These are phyloP conservation scores for Zaprionus obscuricornis DNA, from an alignment of 2,888 invertebrate species.

Conservation along the genomic window DNA sequence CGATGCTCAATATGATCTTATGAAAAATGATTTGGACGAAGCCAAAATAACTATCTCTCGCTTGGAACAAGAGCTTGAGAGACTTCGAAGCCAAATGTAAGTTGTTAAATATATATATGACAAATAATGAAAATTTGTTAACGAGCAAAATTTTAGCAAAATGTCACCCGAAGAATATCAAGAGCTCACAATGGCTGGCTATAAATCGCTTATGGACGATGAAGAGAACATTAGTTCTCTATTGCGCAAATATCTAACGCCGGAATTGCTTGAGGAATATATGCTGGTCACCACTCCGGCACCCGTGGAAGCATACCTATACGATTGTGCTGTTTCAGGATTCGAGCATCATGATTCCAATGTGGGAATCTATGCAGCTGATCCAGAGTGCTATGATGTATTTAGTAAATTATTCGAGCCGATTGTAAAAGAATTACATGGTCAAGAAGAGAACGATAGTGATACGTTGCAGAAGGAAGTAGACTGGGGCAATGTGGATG, in stretches of 20 bases:
- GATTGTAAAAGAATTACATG: slow-evolving; percentile 88
- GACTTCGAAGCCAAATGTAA: slow-evolving; percentile 81
- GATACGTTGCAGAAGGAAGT: slow-evolving; percentile 86
- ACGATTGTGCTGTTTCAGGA: slow-evolving; percentile 87
- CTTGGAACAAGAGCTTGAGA: slow-evolving; percentile 80
- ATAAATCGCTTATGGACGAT: slow-evolving; percentile 84
- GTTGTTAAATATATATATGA: slow-evolving; percentile 26
- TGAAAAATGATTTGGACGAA: slow-evolving; percentile 80
- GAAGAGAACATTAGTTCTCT: slow-evolving; percentile 85
- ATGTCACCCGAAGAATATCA: slow-evolving; percentile 81
- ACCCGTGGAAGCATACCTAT: slow-evolving; percentile 85
- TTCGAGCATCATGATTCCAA: slow-evolving; percentile 87
- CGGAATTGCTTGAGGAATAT: slow-evolving; percentile 85
- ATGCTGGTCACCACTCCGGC: slow-evolving; percentile 85
- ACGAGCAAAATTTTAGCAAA: slow-evolving; percentile 62
- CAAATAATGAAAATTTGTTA: neutral
- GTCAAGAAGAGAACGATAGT: slow-evolving; percentile 69
- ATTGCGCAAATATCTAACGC: slow-evolving; percentile 86
- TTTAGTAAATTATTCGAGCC: slow-evolving; percentile 88
- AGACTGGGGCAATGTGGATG: slow-evolving; percentile 86
- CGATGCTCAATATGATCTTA: slow-evolving; percentile 79
- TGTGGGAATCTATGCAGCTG: slow-evolving; percentile 87
- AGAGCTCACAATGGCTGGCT: slow-evolving; percentile 84
- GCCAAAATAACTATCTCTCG: slow-evolving; percentile 74
- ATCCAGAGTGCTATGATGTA: slow-evolving; percentile 87